Evolutionary conservation across 2,888 invertebrate species (phyloP).

Genomic region (Rhyacophila evoluta): DNA sequence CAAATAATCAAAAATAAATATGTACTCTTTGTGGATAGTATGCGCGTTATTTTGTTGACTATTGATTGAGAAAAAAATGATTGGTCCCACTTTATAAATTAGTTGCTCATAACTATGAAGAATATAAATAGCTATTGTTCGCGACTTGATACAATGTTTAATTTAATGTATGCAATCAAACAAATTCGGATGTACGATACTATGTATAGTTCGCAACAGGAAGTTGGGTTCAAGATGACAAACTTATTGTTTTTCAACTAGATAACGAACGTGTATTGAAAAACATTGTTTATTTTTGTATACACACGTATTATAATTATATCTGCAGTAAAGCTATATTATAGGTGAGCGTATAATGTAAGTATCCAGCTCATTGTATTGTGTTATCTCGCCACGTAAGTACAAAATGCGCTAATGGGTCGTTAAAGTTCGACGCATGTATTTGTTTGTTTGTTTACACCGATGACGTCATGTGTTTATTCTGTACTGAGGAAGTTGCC

Average conservation of each 20-base stretch:
- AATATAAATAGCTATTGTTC: no score
- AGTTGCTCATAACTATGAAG: no score
- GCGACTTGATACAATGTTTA: no score
- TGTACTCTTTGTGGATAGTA: no score
- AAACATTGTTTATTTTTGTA: constrained; percentile 22
- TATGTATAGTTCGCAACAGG: constrained; percentile 12
- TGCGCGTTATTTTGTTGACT: no score
- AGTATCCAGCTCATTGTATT: constrained; percentile 3
- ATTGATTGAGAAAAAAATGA: no score
- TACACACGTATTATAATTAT: constrained; percentile 17
- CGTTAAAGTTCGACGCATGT: constrained; percentile 64
- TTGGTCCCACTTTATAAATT: no score
- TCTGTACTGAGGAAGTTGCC: constrained; percentile 57
- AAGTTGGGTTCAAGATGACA: constrained; percentile 19
- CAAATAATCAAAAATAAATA: no score
- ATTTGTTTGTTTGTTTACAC: constrained; percentile 73
- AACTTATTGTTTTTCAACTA: constrained; percentile 22
- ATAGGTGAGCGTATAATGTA: background rate
- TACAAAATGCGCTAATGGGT: constrained; percentile 62
- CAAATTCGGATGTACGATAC: constrained; percentile 1
- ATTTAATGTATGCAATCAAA: background rate
- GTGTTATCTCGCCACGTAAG: constrained; percentile 26
- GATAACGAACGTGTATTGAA: constrained; percentile 19
- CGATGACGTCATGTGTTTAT: constrained; percentile 73
- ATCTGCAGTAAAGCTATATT: background rate